phyloP scores from a whole-genome alignment of 2,113 vertebrate genomes.

The Rutilus rutilus region DNA sequence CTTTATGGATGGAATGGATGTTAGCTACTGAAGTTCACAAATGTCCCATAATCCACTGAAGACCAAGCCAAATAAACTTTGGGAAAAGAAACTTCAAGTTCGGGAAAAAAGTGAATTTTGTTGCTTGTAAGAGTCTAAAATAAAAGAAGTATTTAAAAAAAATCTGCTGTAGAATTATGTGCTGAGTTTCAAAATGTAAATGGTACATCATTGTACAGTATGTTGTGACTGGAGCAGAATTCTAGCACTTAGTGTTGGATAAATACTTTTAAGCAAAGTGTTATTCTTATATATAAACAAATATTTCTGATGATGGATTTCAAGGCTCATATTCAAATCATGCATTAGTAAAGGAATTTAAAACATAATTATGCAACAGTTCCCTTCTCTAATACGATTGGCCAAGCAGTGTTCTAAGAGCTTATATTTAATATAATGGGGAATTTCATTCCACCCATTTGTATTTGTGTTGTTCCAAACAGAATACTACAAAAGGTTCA shows the following conservation, averaged over 20 bases:
- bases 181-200: neutral
- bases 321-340: neutral
- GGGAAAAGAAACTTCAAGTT: neutral
- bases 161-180: no score
- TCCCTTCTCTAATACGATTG: neutral
- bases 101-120: neutral
- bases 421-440: neutral
- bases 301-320: neutral
- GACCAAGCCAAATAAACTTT: neutral
- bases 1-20: neutral
- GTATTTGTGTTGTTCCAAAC: neutral
- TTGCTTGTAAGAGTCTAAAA: neutral
- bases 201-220: neutral
- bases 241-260: neutral
- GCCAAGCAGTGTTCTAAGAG: neutral
- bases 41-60: neutral
- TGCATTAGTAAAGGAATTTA: neutral
- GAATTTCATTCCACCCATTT: neutral
- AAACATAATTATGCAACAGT: neutral
- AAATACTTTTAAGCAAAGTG: neutral
- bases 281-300: neutral
- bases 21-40: conserved; percentile 24
- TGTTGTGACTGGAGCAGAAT: neutral
- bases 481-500: neutral
- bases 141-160: neutral